A percentile compares a stretch with the other conserved stretches of the same genome.
Conservation (phyloP, 2,797 vertebrate species). For the Manis javanica region DNA sequence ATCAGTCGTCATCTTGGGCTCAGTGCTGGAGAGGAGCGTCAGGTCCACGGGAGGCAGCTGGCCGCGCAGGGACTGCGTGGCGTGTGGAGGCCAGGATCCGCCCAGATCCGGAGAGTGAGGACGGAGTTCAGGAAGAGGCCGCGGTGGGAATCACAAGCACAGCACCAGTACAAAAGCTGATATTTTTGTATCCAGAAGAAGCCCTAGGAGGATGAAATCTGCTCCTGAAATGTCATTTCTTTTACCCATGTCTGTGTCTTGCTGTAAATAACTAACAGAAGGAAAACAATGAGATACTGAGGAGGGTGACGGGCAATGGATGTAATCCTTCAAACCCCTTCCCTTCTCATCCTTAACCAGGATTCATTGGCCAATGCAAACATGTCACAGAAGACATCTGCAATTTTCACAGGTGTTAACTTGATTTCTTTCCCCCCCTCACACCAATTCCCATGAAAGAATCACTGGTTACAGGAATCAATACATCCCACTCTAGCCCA, state of each 20-base stretch:
- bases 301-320: too few relatives aligned
- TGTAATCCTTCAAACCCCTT: too few relatives aligned
- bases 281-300: too few relatives aligned
- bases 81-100: background rate
- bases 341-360: too few relatives aligned
- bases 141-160: background rate
- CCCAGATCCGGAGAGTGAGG: background rate
- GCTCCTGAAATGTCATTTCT: background rate
- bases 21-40: background rate
- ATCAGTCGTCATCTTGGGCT: background rate
- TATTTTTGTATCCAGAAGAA: background rate
- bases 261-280: background rate
- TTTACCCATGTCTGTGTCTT: background rate
- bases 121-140: background rate
- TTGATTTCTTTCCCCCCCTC: too few relatives aligned
- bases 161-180: background rate
- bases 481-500: too few relatives aligned
- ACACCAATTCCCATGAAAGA: too few relatives aligned
- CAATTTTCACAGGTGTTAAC: too few relatives aligned
- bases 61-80: background rate
- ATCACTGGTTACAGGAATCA: too few relatives aligned
- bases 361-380: too few relatives aligned
- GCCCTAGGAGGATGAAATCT: background rate
- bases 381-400: too few relatives aligned
- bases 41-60: conserved; percentile 26